A percentile compares a stretch with the other conserved stretches of the same genome.
These are phyloP conservation scores for Pangasius krempfi DNA, from an alignment of 2,797 vertebrate species.

Conservation along the genomic window DNA sequence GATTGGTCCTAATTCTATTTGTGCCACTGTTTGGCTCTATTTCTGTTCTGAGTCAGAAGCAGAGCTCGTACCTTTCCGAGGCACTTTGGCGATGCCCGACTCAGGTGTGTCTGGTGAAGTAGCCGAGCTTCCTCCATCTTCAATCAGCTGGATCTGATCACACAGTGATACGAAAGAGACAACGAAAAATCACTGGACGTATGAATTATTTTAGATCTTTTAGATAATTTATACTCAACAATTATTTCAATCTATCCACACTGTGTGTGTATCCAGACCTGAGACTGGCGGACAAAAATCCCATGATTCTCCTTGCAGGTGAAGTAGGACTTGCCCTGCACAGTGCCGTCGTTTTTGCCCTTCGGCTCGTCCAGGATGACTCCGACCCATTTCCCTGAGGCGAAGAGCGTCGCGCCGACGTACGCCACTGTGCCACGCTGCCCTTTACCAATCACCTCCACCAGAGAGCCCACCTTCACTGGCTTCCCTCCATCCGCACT, in stretches of 20 bases:
- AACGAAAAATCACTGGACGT: neutral
- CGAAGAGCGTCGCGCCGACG: slow-evolving; percentile 93
- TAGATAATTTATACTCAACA: neutral
- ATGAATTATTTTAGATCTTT: neutral
- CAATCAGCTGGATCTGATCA: slow-evolving; percentile 55
- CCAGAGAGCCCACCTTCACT: slow-evolving; percentile 86
- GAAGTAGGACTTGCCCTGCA: slow-evolving; percentile 94
- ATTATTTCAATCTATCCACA: neutral
- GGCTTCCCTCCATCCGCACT: slow-evolving; percentile 84
- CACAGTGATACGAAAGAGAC: neutral
- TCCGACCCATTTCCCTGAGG: slow-evolving; percentile 95
- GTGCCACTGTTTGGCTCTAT: neutral
- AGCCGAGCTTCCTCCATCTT: slow-evolving; percentile 55
- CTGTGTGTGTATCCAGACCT: slow-evolving; percentile 21
- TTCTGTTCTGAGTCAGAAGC: neutral
- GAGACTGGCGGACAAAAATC: slow-evolving; percentile 87
- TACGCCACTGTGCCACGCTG: slow-evolving; percentile 90
- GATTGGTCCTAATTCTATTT: neutral
- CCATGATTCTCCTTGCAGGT: slow-evolving; percentile 93
- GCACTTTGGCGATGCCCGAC: slow-evolving; percentile 46
- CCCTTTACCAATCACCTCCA: slow-evolving; percentile 94
- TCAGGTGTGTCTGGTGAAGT: slow-evolving; percentile 57
- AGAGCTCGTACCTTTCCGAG: slow-evolving; percentile 43
- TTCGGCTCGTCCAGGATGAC: slow-evolving; percentile 94
- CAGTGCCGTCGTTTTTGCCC: slow-evolving; percentile 95